Conservation (phyloP, 1,140 invertebrate species). For the Samia ricini region DNA sequence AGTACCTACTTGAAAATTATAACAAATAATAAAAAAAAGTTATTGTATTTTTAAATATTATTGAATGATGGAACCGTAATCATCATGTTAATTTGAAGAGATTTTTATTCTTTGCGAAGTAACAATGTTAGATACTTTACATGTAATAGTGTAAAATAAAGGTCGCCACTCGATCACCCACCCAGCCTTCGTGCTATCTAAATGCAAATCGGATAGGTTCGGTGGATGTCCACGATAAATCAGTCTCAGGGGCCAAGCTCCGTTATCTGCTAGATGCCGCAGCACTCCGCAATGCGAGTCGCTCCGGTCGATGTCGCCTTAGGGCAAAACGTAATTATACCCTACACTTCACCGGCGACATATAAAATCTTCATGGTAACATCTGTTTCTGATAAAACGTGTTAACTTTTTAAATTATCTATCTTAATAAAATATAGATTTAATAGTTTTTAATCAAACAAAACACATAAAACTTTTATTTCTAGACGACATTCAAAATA, state of each 20-base stretch:
- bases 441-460: background rate
- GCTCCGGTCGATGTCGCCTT: background rate
- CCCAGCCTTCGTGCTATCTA: constrained; percentile 55
- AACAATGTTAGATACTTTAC: constrained; percentile 65
- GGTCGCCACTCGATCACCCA: constrained; percentile 16
- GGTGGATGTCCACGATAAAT: constrained; percentile 70
- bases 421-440: background rate
- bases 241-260: constrained; percentile 46
- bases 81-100: too few relatives aligned
- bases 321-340: background rate
- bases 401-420: background rate
- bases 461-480: background rate
- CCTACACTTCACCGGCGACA: background rate
- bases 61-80: too few relatives aligned
- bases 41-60: too few relatives aligned
- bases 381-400: background rate
- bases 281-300: constrained; percentile 20
- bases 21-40: too few relatives aligned
- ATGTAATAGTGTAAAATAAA: constrained; percentile 56
- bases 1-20: too few relatives aligned
- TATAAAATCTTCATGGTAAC: background rate
- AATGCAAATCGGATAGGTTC: constrained; percentile 74
- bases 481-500: background rate
- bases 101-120: background rate
- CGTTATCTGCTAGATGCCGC: constrained; percentile 43